Conservation (phyloP, 2,797 vertebrate species). For the Manis javanica region DNA sequence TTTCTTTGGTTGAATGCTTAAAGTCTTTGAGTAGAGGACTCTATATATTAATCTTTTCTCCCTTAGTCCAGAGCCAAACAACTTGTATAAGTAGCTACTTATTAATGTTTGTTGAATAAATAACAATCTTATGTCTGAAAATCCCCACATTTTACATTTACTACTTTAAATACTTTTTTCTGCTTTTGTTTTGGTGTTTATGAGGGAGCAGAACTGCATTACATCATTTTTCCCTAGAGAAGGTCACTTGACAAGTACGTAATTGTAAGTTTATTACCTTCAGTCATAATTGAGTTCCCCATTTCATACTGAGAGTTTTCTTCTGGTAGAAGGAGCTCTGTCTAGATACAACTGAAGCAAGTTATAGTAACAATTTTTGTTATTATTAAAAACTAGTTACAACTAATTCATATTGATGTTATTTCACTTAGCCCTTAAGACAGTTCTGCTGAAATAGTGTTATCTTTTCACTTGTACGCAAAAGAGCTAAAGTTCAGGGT, state of each 20-base stretch:
- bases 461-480: not conserved
- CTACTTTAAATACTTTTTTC: not conserved
- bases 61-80: not conserved
- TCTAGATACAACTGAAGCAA: not conserved
- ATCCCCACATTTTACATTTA: not conserved
- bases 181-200: not conserved
- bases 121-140: not conserved
- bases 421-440: not conserved
- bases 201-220: not conserved
- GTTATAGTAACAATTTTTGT: not conserved
- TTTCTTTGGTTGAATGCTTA: not conserved
- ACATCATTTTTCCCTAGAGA: not conserved
- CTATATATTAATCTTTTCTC: not conserved
- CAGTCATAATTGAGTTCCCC: not conserved
- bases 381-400: not conserved
- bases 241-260: not conserved
- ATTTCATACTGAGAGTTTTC: constrained; percentile 1
- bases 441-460: not conserved
- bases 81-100: not conserved
- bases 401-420: not conserved
- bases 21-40: not conserved
- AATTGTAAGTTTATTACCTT: not conserved
- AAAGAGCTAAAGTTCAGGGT: not conserved
- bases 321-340: not conserved
- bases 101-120: not conserved